Percentiles rank a stretch among this genome's conserved stretches.
Conservation (phyloP, 92 coral and sea anemone genomes). For the Muricea muricata region DNA sequence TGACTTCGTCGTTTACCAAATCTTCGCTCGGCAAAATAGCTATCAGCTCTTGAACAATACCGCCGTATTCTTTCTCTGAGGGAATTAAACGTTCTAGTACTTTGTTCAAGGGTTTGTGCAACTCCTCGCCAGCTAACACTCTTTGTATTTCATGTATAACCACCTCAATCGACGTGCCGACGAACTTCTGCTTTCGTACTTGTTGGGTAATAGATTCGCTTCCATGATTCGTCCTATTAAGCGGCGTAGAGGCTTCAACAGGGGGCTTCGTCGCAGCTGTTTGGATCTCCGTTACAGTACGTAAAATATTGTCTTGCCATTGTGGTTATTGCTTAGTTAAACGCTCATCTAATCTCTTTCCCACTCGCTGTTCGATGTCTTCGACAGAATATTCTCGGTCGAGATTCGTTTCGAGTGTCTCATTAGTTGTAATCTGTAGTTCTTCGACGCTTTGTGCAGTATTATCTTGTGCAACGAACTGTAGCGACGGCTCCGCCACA, state of each 20-base stretch:
- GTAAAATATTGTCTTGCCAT: background rate
- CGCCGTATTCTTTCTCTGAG: background rate
- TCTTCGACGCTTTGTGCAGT: background rate
- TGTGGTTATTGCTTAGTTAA: background rate
- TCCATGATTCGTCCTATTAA: background rate
- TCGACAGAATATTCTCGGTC: background rate
- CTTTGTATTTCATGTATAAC: background rate
- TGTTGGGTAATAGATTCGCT: background rate
- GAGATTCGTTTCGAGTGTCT: background rate
- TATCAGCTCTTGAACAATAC: background rate
- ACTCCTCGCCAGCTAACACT: background rate
- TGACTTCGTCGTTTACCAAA: background rate
- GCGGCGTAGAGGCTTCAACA: background rate
- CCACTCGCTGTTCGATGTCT: background rate
- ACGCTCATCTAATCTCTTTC: background rate
- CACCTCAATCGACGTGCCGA: background rate
- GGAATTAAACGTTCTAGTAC: background rate
- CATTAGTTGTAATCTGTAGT: background rate
- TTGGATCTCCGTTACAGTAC: no score
- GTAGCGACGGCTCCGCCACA: no score
- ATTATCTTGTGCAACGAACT: background rate
- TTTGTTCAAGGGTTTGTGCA: background rate
- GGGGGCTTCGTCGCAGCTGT: background rate
- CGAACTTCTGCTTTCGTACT: background rate
- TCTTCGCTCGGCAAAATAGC: background rate